Conservation (phyloP, 2,113 vertebrate species). For the Patagioenas fasciata region DNA sequence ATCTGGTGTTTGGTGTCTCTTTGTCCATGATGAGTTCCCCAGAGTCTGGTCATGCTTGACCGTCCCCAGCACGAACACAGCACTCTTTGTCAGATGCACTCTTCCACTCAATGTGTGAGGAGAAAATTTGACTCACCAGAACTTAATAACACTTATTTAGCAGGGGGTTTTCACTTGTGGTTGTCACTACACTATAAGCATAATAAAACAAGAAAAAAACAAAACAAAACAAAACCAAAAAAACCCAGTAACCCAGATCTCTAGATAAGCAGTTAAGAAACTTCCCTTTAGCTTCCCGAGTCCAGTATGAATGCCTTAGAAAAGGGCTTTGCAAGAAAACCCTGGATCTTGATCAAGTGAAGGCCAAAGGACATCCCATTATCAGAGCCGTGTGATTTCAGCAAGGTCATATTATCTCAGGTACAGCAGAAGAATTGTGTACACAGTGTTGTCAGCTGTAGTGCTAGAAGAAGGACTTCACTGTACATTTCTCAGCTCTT, state of each 20-base stretch:
- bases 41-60: not conserved
- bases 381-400: not conserved
- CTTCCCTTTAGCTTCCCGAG: not conserved
- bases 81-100: not conserved
- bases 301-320: not conserved
- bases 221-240: not conserved
- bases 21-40: not conserved
- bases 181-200: not conserved
- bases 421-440: not conserved
- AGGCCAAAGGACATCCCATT: not conserved
- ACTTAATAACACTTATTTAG: not conserved
- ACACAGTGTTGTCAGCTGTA: not conserved
- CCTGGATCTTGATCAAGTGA: not conserved
- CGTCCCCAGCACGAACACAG: not conserved
- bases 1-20: not conserved
- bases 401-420: not conserved
- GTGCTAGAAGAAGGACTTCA: not conserved
- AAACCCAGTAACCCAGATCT: not conserved
- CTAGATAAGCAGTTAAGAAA: not conserved
- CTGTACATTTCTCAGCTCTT: not conserved
- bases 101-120: not conserved
- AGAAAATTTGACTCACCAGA: constrained; percentile 52
- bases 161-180: constrained; percentile 1
- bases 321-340: not conserved
- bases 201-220: not conserved